Evolutionary conservation across 2,888 invertebrate species (phyloP), one percentile per base, ranked within the genome.

Genomic region (Carterocephalus palaemon): DNA sequence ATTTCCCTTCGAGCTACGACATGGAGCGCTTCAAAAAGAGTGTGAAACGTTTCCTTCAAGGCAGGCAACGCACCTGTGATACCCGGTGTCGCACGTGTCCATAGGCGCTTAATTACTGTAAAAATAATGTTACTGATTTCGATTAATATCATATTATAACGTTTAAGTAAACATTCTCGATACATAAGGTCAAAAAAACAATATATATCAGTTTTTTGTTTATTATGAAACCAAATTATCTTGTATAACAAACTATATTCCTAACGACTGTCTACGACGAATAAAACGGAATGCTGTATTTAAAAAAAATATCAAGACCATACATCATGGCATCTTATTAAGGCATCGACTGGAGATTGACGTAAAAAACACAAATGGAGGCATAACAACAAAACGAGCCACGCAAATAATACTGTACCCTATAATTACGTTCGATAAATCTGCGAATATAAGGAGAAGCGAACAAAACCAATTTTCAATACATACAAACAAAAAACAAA

Each of bases 391-490:
- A 60, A 60, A 61, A 55, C 54, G 52, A 57, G 56, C 59, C 49
- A 39, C 38, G 47, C 47, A 52, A 46, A 54, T 56, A 59, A 65
- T 63, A 64, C 57, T 48, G 55, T 52, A 71, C 67, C 74, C 80
- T 59, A 57, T 75, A 67, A 82, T 81, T 82, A 81, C 64, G 62
- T 53, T 59, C 70, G 63, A 79, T 78, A 75, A 78, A 72, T 75
- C 63, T 58, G 69, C 69, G 57, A 53, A 55, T 46, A 51, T 48
- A 50, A 57, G 39, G 49, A 48, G 53, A 52, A 47, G 46, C 49
- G 54, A 57, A 64, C 48, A 57, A 56, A 61, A 58, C 59, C 62
- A 58, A 68, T 68, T 64, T 67, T 57, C 61, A 60, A 69, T 65
- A 60, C 49, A 36, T 57, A 54, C 58, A 56, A 56, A 60, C 51